These are phyloP conservation scores for Prosapia bicincta DNA, from an alignment of 2,888 invertebrate genomes.

Conservation along the genomic window DNA sequence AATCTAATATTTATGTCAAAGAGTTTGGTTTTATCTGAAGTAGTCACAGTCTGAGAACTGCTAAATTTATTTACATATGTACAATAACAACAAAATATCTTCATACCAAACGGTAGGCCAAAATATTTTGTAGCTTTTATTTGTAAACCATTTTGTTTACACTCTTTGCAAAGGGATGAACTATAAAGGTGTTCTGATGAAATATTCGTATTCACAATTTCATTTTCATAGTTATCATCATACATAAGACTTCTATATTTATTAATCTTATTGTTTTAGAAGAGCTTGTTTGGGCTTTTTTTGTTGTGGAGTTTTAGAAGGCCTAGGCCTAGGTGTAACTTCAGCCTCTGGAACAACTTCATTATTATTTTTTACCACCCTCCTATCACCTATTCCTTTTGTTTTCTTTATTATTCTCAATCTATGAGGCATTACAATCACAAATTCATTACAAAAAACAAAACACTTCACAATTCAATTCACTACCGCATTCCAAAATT, in stretches of 20 bases:
- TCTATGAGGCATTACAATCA: too few relatives aligned
- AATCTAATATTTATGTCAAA: too few relatives aligned
- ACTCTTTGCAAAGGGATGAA: background rate
- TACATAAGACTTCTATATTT: background rate
- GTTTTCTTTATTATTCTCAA: too few relatives aligned
- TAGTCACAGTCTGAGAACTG: background rate
- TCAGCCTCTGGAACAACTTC: background rate
- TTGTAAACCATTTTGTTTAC: background rate
- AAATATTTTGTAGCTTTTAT: background rate
- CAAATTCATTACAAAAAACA: too few relatives aligned
- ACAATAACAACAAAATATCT: background rate
- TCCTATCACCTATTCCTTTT: too few relatives aligned
- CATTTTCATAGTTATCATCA: background rate
- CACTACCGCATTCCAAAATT: too few relatives aligned
- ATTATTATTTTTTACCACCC: too few relatives aligned
- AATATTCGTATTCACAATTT: background rate
- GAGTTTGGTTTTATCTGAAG: background rate
- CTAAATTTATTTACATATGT: too few relatives aligned
- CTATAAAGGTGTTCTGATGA: background rate
- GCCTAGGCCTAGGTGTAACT: background rate
- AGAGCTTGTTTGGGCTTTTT: background rate
- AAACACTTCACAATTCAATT: too few relatives aligned
- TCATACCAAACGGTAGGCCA: background rate
- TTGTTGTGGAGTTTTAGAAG: background rate
- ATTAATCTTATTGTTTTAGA: background rate